phyloP scores from a whole-genome alignment of 1,140 invertebrate species.

The Oryzaephilus surinamensis region DNA sequence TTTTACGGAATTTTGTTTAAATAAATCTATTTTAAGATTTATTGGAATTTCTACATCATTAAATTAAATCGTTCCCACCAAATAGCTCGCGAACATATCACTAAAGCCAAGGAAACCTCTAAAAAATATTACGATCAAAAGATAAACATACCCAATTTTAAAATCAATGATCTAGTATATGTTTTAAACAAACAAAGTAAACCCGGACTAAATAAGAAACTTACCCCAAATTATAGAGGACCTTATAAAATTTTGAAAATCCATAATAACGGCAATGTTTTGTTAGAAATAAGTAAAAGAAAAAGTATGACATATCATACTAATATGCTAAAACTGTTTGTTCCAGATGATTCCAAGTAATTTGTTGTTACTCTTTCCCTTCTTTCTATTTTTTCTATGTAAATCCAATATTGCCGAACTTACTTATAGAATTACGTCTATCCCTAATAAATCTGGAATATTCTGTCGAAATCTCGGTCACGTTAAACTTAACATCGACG shows the following conservation, averaged over 20 bases:
- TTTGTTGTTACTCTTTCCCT: neutral
- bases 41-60: too few relatives aligned
- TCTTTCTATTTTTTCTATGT: neutral
- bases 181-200: slow-evolving; percentile 6
- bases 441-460: neutral
- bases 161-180: slow-evolving; percentile 18
- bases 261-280: slow-evolving; percentile 3
- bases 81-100: slow-evolving; percentile 23
- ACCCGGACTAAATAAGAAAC: slow-evolving; percentile 10
- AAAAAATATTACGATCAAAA: slow-evolving; percentile 22
- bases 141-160: slow-evolving; percentile 10
- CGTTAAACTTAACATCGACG: neutral
- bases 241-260: slow-evolving; percentile 13
- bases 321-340: slow-evolving; percentile 6
- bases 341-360: neutral
- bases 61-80: slow-evolving; percentile 22
- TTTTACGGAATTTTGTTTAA: too few relatives aligned
- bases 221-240: slow-evolving; percentile 5
- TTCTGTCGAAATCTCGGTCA: neutral
- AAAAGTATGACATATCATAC: slow-evolving; percentile 3
- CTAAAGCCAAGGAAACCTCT: slow-evolving; percentile 17
- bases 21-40: too few relatives aligned
- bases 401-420: neutral
- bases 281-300: slow-evolving; percentile 6
- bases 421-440: neutral